Conservation (phyloP, 2,888 invertebrate genomes). For the Elaeidobius kamerunicus region DNA sequence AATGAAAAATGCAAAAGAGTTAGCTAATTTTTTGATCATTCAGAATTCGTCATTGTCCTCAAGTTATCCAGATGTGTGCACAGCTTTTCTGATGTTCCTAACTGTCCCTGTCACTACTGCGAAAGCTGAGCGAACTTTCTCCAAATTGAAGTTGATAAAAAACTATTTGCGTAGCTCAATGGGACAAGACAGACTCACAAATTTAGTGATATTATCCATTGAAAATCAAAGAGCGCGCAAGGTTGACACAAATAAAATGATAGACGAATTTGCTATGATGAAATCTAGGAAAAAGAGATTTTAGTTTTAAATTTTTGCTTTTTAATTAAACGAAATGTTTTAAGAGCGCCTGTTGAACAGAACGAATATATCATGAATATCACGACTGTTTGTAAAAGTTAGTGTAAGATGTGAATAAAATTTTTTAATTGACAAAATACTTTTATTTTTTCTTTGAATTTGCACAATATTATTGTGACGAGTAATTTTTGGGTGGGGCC, state of each 20-base stretch:
- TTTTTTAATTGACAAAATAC: no score
- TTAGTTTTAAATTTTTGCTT: no score
- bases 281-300: neutral
- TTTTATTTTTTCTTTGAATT: no score
- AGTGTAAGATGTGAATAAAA: no score
- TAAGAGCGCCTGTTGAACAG: no score
- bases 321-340: no score
- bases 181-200: neutral
- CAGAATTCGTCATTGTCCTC: neutral
- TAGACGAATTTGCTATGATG: neutral
- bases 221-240: neutral
- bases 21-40: neutral
- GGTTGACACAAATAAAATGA: neutral
- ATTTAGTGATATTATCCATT: neutral
- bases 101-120: conserved; percentile 5
- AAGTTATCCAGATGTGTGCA: neutral
- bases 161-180: neutral
- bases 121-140: conserved; percentile 10
- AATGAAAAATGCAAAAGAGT: neutral
- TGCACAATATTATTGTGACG: no score
- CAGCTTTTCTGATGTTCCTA: conserved; percentile 4
- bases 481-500: no score
- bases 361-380: no score
- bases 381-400: no score
- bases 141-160: conserved; percentile 5